These are phyloP conservation scores for Chrosomus eos DNA, from an alignment of 2,797 vertebrate species.

Conservation along the genomic window DNA sequence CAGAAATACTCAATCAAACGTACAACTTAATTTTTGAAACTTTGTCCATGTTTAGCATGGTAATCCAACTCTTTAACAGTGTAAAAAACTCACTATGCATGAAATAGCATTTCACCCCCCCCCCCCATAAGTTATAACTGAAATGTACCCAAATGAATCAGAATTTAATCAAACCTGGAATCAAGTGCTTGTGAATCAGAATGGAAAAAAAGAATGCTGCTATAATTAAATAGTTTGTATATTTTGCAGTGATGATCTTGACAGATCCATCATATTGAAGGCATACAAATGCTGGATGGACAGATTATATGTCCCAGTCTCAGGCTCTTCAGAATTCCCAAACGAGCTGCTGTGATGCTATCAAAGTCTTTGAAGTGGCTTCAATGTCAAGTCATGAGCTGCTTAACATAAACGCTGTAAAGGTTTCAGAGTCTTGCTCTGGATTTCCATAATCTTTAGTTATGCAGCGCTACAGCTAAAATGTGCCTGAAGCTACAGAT, in stretches of 20 bases:
- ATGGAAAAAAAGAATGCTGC: background rate
- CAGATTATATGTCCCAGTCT: background rate
- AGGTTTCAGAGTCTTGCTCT: slow-evolving; percentile 23
- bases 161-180: background rate
- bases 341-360: slow-evolving; percentile 29
- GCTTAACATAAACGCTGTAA: slow-evolving; percentile 48
- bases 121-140: no score
- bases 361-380: slow-evolving; percentile 35
- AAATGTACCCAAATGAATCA: no score
- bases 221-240: background rate
- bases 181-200: background rate
- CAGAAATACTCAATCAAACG: no score
- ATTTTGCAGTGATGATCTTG: background rate
- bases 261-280: background rate
- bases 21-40: no score
- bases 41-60: no score
- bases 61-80: no score
- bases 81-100: no score
- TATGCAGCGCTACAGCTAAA: slow-evolving; percentile 29
- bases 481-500: slow-evolving; percentile 9
- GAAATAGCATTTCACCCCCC: no score
- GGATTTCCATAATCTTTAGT: slow-evolving; percentile 53
- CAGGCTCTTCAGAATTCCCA: background rate
- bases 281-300: background rate
- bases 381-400: slow-evolving; percentile 45